A percentile compares a stretch with the other conserved stretches of the same genome.
These are phyloP conservation scores for Oryzaephilus surinamensis DNA, from an alignment of 1,140 invertebrate genomes.

Conservation along the genomic window DNA sequence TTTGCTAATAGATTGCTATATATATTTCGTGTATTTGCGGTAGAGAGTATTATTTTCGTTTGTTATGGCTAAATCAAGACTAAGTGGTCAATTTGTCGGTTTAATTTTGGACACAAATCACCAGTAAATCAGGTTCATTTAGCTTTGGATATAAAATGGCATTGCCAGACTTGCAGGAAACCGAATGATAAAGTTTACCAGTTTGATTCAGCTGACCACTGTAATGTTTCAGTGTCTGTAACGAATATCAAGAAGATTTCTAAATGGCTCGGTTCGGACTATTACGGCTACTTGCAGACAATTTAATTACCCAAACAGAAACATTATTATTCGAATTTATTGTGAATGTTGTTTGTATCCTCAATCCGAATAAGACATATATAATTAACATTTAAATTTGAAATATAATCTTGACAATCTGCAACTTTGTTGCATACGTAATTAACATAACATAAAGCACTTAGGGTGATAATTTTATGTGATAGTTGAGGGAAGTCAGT, in stretches of 20 bases:
- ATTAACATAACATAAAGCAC: too few species aligned
- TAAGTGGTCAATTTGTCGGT: conserved; percentile 19
- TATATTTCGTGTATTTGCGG: too few species aligned
- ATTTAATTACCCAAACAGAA: conserved; percentile 4
- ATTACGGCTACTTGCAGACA: too few species aligned
- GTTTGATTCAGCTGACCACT: conserved; percentile 25
- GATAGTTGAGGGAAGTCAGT: too few species aligned
- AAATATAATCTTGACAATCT: too few species aligned
- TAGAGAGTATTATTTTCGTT: too few species aligned
- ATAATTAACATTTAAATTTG: conserved; percentile 4
- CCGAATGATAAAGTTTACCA: conserved; percentile 19
- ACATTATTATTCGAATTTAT: neutral
- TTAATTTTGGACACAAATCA: conserved; percentile 25
- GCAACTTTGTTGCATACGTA: too few species aligned
- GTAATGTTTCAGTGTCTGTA: conserved; percentile 25
- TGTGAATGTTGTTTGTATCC: neutral
- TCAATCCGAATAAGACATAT: too few species aligned
- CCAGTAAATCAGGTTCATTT: conserved; percentile 21
- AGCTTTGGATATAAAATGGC: conserved; percentile 8
- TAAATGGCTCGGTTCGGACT: conserved; percentile 8
- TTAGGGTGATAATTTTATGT: too few species aligned
- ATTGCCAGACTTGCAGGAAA: neutral
- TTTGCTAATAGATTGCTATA: too few species aligned
- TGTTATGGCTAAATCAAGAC: too few species aligned
- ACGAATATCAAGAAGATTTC: too few species aligned